These are phyloP conservation scores for fruit fly (Drosophila melanogaster) DNA, from an alignment of 1,140 invertebrate genomes.

Conservation along the genomic window DNA sequence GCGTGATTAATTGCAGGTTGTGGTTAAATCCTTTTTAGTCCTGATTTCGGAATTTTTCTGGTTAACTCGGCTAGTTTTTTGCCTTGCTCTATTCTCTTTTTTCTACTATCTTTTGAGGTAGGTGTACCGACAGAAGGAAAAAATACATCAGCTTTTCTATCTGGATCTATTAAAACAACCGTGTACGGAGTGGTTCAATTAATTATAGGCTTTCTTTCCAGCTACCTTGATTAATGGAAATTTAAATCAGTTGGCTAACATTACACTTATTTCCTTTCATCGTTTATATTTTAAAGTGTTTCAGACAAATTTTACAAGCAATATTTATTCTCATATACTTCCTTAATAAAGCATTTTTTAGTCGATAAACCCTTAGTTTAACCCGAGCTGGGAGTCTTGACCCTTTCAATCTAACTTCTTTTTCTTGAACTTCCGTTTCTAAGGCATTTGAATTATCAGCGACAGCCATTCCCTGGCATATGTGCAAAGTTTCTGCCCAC, in stretches of 20 bases:
- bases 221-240: neutral
- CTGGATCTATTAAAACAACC: neutral
- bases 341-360: no score
- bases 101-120: slow-evolving; percentile 1
- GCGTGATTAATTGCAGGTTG: slow-evolving; percentile 78
- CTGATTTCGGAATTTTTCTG: slow-evolving; percentile 60
- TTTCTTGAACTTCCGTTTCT: slow-evolving; percentile 56
- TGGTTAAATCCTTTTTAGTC: slow-evolving; percentile 65
- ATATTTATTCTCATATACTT: no score
- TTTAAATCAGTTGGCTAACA: neutral
- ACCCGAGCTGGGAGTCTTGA: slow-evolving; percentile 4
- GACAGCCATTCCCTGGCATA: slow-evolving; percentile 53
- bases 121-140: neutral
- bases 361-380: neutral
- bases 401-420: slow-evolving; percentile 53
- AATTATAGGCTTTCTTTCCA: slow-evolving; percentile 2
- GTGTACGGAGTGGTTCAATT: neutral
- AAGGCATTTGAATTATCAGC: slow-evolving; percentile 9
- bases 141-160: slow-evolving; percentile 4
- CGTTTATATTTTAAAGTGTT: no score
- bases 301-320: no score
- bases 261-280: no score
- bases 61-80: slow-evolving; percentile 1
- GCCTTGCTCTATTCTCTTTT: neutral
- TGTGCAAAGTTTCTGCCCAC: slow-evolving; percentile 70